Conservation (phyloP, 1,140 invertebrate species). For the Ceratitis capitata region DNA sequence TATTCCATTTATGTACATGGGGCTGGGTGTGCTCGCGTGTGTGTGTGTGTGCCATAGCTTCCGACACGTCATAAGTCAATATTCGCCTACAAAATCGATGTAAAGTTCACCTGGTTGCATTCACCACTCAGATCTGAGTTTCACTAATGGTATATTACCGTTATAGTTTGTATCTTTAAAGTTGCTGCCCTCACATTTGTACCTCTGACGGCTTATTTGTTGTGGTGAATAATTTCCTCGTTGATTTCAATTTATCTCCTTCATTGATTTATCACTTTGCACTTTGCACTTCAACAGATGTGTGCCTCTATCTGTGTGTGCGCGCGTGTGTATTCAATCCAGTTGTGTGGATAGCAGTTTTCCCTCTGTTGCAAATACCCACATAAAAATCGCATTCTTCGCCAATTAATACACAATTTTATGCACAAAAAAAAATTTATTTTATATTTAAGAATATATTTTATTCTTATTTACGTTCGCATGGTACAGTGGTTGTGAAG, state of each 20-base stretch:
- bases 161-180: neutral
- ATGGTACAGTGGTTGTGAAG: neutral
- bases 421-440: neutral
- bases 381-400: neutral
- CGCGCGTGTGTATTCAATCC: neutral
- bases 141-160: neutral
- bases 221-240: constrained; percentile 11
- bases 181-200: neutral
- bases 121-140: neutral
- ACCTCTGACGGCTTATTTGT: constrained; percentile 1
- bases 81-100: neutral
- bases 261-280: constrained; percentile 27
- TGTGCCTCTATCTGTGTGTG: neutral
- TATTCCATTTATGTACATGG: neutral
- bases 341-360: too few species aligned
- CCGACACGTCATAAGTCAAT: constrained; percentile 26
- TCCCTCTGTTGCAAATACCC: neutral
- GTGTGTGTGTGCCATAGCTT: neutral
- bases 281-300: neutral
- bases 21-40: neutral
- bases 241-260: constrained; percentile 34
- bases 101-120: neutral
- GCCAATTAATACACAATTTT: neutral
- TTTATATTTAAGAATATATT: neutral
- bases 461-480: neutral